phyloP scores from a whole-genome alignment of 2,888 invertebrate genomes.

The Standfussiana lucernea region DNA sequence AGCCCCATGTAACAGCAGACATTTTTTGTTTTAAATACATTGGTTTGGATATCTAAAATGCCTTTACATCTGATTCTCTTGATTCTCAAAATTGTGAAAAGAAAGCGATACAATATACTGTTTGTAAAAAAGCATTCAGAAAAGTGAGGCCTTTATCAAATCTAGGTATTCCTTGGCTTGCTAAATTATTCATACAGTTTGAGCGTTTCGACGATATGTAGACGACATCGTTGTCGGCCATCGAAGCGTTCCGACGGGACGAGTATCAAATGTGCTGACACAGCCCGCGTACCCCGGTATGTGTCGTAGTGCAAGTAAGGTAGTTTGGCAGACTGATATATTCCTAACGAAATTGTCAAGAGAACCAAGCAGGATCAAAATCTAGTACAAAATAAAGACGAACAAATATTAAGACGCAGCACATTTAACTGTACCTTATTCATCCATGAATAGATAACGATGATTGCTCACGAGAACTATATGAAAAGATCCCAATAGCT shows the following conservation, averaged over 20 bases:
- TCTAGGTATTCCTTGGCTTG: neutral
- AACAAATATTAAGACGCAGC: neutral
- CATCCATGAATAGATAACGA: neutral
- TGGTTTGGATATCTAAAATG: neutral
- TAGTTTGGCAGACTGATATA: neutral
- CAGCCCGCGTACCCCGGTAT: neutral
- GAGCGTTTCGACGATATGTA: conserved; percentile 9
- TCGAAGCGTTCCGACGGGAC: conserved; percentile 27
- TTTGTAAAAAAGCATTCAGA: neutral
- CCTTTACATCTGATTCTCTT: neutral
- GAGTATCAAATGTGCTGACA: conserved; percentile 29
- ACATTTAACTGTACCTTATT: too few species aligned
- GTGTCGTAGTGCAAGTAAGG: neutral
- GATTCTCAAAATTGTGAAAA: neutral
- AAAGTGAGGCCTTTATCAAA: neutral
- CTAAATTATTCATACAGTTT: conserved; percentile 24
- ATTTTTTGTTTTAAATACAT: neutral
- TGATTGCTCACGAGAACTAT: neutral
- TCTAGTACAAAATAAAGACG: neutral
- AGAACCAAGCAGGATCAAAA: too few species aligned
- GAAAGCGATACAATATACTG: neutral
- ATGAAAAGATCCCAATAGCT: neutral
- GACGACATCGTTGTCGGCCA: conserved; percentile 10
- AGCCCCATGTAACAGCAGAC: neutral
- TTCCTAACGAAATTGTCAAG: neutral